phyloP scores from a whole-genome alignment of 1,140 invertebrate species.

The Drosophila chauvacae region DNA sequence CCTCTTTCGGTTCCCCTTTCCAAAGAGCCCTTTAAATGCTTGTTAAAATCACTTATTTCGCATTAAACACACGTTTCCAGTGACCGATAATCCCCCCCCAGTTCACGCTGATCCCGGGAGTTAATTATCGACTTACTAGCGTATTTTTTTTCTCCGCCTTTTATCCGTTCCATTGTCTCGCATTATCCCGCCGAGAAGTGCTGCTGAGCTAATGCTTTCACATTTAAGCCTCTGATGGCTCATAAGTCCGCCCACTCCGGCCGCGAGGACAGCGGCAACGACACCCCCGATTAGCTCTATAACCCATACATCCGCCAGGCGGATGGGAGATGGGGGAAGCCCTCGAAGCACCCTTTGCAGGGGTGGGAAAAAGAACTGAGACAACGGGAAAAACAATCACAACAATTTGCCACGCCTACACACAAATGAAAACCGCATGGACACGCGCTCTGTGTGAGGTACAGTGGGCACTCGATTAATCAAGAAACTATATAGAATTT shows the following conservation, averaged over 20 bases:
- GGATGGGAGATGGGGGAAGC: conserved; percentile 12
- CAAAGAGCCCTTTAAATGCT: not conserved
- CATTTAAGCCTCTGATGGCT: conserved; percentile 32
- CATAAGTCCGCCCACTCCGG: conserved; percentile 23
- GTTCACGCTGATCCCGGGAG: conserved; percentile 18
- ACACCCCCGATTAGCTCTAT: conserved; percentile 40
- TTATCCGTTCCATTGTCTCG: conserved; percentile 11
- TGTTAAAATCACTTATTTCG: not conserved
- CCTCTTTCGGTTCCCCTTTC: not conserved
- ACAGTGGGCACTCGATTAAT: not conserved
- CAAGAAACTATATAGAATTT: not conserved
- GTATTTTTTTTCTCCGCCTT: conserved; percentile 11
- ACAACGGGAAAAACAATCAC: conserved; percentile 73
- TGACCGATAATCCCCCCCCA: conserved; percentile 8
- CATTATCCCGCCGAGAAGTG: conserved; percentile 7
- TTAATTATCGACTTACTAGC: conserved; percentile 31
- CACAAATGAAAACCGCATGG: conserved; percentile 61
- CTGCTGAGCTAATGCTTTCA: conserved; percentile 27
- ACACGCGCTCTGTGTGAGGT: conserved; percentile 64
- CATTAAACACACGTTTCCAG: not conserved
- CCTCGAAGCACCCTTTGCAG: conserved; percentile 12
- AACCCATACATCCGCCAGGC: conserved; percentile 5
- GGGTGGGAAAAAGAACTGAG: conserved; percentile 20
- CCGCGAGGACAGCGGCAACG: not conserved
- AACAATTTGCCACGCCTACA: conserved; percentile 81